A percentile compares a stretch with the other conserved stretches of the same genome.
Evolutionary conservation across 2,888 invertebrate genomes (phyloP).

Genomic region (Emmelina monodactyla): DNA sequence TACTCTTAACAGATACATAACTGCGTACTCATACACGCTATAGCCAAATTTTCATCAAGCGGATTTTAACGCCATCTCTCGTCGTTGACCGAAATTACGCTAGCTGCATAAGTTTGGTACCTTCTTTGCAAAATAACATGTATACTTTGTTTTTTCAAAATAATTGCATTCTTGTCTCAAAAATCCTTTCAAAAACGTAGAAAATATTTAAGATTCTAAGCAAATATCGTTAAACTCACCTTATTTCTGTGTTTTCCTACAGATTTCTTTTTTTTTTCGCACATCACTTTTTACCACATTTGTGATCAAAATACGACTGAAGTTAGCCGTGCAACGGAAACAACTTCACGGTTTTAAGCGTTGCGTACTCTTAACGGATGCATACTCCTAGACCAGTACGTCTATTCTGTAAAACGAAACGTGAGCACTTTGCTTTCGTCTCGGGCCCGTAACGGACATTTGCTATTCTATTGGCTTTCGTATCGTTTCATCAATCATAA

Average conservation of each 20-base stretch:
- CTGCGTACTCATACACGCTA: slow-evolving; percentile 3
- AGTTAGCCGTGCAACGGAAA: slow-evolving; percentile 6
- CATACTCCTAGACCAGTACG: too few species aligned
- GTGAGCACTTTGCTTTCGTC: too few species aligned
- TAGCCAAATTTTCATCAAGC: slow-evolving; percentile 3
- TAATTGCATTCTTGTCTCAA: slow-evolving; percentile 4
- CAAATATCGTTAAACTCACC: slow-evolving; percentile 5
- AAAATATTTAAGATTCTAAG: slow-evolving; percentile 6
- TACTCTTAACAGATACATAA: slow-evolving; percentile 3
- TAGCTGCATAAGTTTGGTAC: slow-evolving; percentile 2
- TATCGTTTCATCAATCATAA: too few species aligned
- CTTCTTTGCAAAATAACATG: slow-evolving; percentile 2
- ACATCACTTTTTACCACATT: slow-evolving; percentile 5
- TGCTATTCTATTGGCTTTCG: too few species aligned
- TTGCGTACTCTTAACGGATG: slow-evolving; percentile 6
- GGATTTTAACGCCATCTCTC: slow-evolving; percentile 4
- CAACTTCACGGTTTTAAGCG: slow-evolving; percentile 3
- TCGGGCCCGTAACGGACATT: too few species aligned
- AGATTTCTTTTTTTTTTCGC: slow-evolving; percentile 5
- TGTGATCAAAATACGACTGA: slow-evolving; percentile 5
- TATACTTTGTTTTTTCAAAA: slow-evolving; percentile 6
- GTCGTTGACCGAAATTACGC: slow-evolving; percentile 1
- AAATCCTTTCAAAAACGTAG: slow-evolving; percentile 2
- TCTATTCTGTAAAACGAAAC: too few species aligned
- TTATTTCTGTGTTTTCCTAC: slow-evolving; percentile 5